Percentiles rank a stretch among this genome's conserved stretches.
phyloP scores from a whole-genome alignment of 2,888 invertebrate species.

The Colletes collaris region DNA sequence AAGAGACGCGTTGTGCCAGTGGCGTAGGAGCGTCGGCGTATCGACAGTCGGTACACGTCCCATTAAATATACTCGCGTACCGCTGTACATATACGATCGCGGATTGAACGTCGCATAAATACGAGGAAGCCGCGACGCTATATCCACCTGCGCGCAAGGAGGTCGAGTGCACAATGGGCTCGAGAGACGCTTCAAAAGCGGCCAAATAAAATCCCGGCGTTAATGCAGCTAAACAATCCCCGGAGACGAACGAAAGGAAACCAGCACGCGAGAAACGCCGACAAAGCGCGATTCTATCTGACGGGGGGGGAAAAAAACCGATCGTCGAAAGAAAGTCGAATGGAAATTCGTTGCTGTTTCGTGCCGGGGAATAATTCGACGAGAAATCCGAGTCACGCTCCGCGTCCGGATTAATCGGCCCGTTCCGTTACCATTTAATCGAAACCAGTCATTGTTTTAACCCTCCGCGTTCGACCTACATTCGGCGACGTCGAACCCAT shows the following conservation, averaged over 20 bases:
- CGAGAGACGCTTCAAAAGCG: slow-evolving; percentile 16
- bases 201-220: slow-evolving; percentile 27
- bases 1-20: no score
- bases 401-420: not conserved
- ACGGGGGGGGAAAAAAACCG: not conserved
- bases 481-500: not conserved
- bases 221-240: slow-evolving; percentile 21
- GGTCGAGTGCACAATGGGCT: slow-evolving; percentile 54
- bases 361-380: not conserved
- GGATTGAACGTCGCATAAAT: not conserved
- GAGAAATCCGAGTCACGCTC: not conserved
- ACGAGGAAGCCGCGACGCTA: slow-evolving; percentile 24
- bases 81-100: no score
- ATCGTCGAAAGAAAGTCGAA: slow-evolving; percentile 34
- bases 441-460: not conserved
- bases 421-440: slow-evolving; percentile 10
- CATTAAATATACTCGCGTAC: not conserved
- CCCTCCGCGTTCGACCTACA: slow-evolving; percentile 16
- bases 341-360: not conserved
- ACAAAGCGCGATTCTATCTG: slow-evolving; percentile 6
- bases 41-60: slow-evolving; percentile 1
- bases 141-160: slow-evolving; percentile 67
- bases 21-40: not conserved
- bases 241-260: slow-evolving; percentile 27
- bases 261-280: slow-evolving; percentile 36